Base-by-base conservation (phyloP, 2,888 invertebrate genomes). In the Tenthredo mesomela region DNA sequence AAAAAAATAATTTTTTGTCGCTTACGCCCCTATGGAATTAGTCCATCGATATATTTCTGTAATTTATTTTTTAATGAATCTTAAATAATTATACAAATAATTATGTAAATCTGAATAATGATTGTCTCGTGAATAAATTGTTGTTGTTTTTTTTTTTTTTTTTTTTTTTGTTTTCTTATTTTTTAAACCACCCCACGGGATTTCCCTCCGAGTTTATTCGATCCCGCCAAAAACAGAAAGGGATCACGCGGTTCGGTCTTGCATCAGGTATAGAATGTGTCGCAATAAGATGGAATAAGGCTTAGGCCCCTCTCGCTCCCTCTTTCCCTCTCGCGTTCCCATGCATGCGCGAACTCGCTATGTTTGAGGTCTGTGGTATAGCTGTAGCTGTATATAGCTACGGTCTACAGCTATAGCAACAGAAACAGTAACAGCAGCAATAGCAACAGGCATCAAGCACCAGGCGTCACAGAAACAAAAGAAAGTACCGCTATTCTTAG, bases 401-500 rank as follows among this genome's bases (percentile, higher is more conserved):
- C n/a, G n/a, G n/a, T n/a, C n/a, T n/a, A 21, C n/a, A 58, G 58
- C 58, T 21, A 21, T n/a, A 58, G 58, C 21, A 5, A 21, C 61
- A 29, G 61, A 9, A 12, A 21, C 25, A 21, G 61, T 25, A 61
- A 9, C 61, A 54, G 25, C 7, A 67, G 67, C 29, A 25, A 29
- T 12, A 29, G 67, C 67, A 33, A 15, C 15, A 65, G 21, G 29
- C 21, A 67, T 5, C 29, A 15, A 15, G 5, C 67, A 33, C 18
- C 29, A 67, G 12, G 70, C 80, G 77, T 84, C 85, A 85, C 80
- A 83, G 87, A 89, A 88, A 86, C 88, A 87, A 88, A 90, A 87
- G 89, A 90, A 91, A 91, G 91, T 91, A 91, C 91, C 91, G 91
- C 90, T 91, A 91, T 89, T 90, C 89, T 89, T 89, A 88, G 87